phyloP scores from a whole-genome alignment of 2,888 invertebrate species.

The Erebia ligea region DNA sequence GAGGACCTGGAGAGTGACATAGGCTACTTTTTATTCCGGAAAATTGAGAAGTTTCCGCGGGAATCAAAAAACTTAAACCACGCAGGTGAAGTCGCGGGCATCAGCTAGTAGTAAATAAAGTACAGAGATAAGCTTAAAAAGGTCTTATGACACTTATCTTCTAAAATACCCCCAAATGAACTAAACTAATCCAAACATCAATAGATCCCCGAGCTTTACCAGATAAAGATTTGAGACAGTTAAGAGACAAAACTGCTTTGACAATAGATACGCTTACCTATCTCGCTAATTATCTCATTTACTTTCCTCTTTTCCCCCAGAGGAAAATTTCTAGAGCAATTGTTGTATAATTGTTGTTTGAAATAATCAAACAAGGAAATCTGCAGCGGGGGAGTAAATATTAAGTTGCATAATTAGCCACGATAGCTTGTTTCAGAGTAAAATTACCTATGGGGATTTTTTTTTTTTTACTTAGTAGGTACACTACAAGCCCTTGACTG shows the following conservation, averaged over 20 bases:
- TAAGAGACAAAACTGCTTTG: slow-evolving; percentile 16
- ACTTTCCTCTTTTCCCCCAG: background rate
- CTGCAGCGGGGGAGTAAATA: background rate
- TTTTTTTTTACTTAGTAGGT: no score
- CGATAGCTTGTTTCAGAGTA: background rate
- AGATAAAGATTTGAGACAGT: slow-evolving; percentile 16
- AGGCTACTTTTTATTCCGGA: no score
- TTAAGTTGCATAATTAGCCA: background rate
- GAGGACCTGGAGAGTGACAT: no score
- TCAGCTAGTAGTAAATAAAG: no score
- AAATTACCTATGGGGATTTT: background rate
- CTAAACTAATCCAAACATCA: slow-evolving; percentile 5
- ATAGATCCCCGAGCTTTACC: background rate
- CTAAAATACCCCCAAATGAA: background rate
- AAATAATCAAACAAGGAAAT: background rate
- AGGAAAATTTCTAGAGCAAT: background rate
- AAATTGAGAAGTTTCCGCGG: no score
- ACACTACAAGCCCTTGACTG: no score
- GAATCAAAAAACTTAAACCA: no score
- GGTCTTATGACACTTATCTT: background rate
- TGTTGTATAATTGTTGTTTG: background rate
- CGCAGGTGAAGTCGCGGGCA: no score
- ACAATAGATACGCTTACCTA: slow-evolving; percentile 17
- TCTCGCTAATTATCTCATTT: slow-evolving; percentile 18
- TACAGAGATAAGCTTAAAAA: no score